Evolutionary conservation across 2,113 vertebrate species (phyloP).

Genomic region (Cyphomyrus discorhynchus): DNA sequence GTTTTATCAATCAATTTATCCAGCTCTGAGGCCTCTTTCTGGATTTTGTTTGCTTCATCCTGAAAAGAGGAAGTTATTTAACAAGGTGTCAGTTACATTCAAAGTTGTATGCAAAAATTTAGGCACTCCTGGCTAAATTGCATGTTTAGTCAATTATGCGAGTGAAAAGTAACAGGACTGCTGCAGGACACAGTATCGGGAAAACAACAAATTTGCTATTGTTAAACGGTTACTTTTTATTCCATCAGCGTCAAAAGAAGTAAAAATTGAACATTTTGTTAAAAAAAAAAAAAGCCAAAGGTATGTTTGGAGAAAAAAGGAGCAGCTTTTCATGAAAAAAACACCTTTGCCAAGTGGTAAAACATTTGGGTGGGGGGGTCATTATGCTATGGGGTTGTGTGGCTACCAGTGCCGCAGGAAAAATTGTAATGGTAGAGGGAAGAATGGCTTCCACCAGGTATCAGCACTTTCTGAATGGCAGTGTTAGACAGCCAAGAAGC

Average conservation of each 20-base stretch:
- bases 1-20: constrained; percentile 84
- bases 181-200: neutral
- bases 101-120: neutral
- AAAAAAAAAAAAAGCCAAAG: neutral
- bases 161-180: neutral
- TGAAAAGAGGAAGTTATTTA: constrained; percentile 35
- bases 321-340: neutral
- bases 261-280: neutral
- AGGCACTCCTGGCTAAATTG: neutral
- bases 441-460: neutral
- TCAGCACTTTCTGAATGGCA: neutral
- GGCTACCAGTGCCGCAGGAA: neutral
- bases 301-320: neutral
- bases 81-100: neutral
- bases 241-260: neutral
- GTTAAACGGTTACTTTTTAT: neutral
- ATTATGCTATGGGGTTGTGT: neutral
- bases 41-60: constrained; percentile 86
- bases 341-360: neutral
- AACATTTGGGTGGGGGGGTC: neutral
- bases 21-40: constrained; percentile 82
- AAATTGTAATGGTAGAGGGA: neutral
- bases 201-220: neutral
- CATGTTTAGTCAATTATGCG: neutral
- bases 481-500: neutral